These are phyloP conservation scores for Dyspetes luteomarginatus DNA, from an alignment of 2,888 invertebrate genomes.

Conservation along the genomic window DNA sequence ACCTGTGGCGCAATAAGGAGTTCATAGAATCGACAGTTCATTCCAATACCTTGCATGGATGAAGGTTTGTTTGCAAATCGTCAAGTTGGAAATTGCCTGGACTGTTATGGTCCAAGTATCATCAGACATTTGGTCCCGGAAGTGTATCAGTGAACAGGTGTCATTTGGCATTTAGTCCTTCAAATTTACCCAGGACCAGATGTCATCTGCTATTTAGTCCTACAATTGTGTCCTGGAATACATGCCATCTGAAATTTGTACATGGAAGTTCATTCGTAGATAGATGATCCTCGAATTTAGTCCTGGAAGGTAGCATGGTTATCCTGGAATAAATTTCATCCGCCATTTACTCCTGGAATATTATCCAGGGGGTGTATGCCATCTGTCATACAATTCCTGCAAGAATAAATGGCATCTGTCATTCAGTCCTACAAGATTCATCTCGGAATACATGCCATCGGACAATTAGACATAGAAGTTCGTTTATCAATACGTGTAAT, in stretches of 20 bases:
- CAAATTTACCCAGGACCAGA: background rate
- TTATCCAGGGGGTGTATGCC: constrained; percentile 54
- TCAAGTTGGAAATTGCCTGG: background rate
- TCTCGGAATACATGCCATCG: too few relatives aligned
- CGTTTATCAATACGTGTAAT: too few relatives aligned
- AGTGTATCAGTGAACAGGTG: background rate
- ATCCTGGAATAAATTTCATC: too few relatives aligned
- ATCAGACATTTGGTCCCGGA: background rate
- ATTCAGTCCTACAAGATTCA: background rate
- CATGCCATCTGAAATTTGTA: too few relatives aligned
- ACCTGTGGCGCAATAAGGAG: background rate
- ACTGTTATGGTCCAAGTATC: background rate
- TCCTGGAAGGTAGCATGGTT: too few relatives aligned
- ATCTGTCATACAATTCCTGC: too few relatives aligned
- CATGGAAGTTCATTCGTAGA: too few relatives aligned
- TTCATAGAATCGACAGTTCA: constrained; percentile 14
- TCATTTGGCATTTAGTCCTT: background rate
- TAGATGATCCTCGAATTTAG: too few relatives aligned
- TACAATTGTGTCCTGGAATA: too few relatives aligned
- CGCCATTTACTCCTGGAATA: too few relatives aligned
- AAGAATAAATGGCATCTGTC: too few relatives aligned
- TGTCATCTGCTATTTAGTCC: background rate
- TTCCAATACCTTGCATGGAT: background rate
- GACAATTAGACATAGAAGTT: too few relatives aligned
- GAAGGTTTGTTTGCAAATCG: background rate